Conservation (phyloP, 2,888 invertebrate species). For the Proisotoma minuta region DNA sequence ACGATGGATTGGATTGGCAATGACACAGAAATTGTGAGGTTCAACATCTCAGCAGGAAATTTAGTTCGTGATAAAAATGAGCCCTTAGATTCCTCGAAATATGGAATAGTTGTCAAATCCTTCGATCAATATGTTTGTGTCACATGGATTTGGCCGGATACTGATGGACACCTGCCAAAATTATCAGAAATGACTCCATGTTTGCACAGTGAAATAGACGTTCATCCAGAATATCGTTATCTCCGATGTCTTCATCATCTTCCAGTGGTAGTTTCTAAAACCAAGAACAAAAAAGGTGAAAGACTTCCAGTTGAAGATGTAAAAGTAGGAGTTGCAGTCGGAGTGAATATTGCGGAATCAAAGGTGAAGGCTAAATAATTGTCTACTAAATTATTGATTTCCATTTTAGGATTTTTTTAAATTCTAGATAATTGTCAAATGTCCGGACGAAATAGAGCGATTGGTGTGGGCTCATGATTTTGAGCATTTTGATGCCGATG, state of each 20-base stretch:
- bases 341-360: slow-evolving; percentile 1
- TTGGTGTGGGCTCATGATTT: slow-evolving; percentile 9
- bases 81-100: not conserved
- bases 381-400: not conserved
- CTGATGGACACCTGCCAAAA: not conserved
- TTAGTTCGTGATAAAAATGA: slow-evolving; percentile 14
- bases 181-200: not conserved
- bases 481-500: not conserved
- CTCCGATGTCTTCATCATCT: slow-evolving; percentile 9
- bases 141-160: slow-evolving; percentile 19
- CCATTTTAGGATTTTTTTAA: not conserved
- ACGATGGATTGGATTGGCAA: not conserved
- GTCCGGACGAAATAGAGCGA: not conserved
- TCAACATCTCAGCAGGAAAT: slow-evolving; percentile 2
- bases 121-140: slow-evolving; percentile 9
- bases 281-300: not conserved
- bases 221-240: slow-evolving; percentile 13
- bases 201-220: slow-evolving; percentile 11
- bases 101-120: slow-evolving; percentile 15
- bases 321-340: slow-evolving; percentile 18
- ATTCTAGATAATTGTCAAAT: slow-evolving; percentile 11
- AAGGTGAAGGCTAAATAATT: slow-evolving; percentile 8
- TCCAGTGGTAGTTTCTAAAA: slow-evolving; percentile 18
- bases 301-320: not conserved
- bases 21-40: not conserved